Percentiles rank a stretch among this genome's conserved stretches.
phyloP scores from a whole-genome alignment of 2,888 invertebrate genomes.

The Lycocerus yunnanus region DNA sequence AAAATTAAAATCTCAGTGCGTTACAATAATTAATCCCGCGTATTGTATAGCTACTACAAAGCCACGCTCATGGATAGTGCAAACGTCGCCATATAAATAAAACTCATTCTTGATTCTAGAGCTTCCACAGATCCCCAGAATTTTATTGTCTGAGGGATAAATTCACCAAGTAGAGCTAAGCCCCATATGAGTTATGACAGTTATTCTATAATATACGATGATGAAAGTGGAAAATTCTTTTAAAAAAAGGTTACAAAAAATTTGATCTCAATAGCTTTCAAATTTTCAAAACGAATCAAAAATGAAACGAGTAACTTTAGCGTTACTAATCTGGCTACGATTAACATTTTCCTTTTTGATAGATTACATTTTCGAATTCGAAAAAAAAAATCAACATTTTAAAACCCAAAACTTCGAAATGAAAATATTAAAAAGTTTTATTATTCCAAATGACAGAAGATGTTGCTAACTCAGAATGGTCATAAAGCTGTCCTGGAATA shows the following conservation, averaged over 20 bases:
- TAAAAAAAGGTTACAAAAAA: not conserved
- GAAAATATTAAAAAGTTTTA: not conserved
- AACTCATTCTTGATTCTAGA: slow-evolving; percentile 29
- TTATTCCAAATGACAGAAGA: slow-evolving; percentile 14
- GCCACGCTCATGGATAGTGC: slow-evolving; percentile 3
- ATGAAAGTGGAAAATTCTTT: slow-evolving; percentile 23
- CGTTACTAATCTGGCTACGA: no score
- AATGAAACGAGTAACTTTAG: no score
- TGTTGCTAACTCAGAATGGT: slow-evolving; percentile 9
- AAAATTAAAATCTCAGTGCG: not conserved
- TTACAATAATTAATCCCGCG: slow-evolving; percentile 11
- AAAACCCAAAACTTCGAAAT: not conserved
- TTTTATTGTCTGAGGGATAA: slow-evolving; percentile 32
- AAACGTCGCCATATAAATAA: slow-evolving; percentile 31
- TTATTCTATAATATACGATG: slow-evolving; percentile 25
- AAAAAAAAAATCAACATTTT: not conserved
- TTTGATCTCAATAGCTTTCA: not conserved
- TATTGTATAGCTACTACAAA: slow-evolving; percentile 16
- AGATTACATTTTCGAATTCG: not conserved
- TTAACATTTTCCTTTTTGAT: no score
- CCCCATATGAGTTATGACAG: slow-evolving; percentile 31
- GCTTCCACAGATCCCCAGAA: slow-evolving; percentile 27
- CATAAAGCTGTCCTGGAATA: slow-evolving; percentile 21
- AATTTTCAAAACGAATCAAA: no score
- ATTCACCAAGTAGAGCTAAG: slow-evolving; percentile 31